These are phyloP conservation scores for Botia kubotai DNA, from an alignment of 2,797 vertebrate species.

Conservation along the genomic window DNA sequence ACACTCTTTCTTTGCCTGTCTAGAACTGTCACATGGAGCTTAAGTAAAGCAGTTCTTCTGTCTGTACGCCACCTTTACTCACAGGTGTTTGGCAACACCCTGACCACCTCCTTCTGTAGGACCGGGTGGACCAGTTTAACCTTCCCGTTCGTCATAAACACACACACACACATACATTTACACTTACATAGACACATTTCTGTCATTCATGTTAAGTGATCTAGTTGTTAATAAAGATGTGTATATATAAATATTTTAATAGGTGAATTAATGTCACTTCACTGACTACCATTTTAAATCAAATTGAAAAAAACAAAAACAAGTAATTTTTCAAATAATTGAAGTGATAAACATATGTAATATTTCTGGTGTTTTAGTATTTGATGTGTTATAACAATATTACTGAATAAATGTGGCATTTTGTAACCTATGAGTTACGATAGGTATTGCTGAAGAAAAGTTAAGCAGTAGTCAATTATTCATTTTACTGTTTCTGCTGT, in stretches of 20 bases:
- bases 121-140: constrained; percentile 78
- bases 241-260: not conserved
- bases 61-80: constrained; percentile 73
- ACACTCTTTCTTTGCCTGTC: constrained; percentile 56
- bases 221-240: not conserved
- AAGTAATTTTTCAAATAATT: not conserved
- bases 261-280: not conserved
- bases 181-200: constrained; percentile 43
- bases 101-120: constrained; percentile 63
- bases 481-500: constrained; percentile 11
- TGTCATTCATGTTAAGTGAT: not conserved
- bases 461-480: not conserved
- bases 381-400: not conserved
- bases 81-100: constrained; percentile 73
- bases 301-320: not conserved
- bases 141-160: constrained; percentile 47
- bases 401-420: not conserved
- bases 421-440: not conserved
- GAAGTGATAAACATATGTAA: no score
- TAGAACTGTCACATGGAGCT: constrained; percentile 60
- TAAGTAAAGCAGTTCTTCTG: constrained; percentile 53
- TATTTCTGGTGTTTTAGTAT: not conserved
- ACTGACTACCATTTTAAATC: not conserved
- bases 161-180: constrained; percentile 24
- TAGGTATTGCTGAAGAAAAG: not conserved